Base-by-base conservation (phyloP, 2,113 vertebrate genomes). In the Plectropomus leopardus region DNA sequence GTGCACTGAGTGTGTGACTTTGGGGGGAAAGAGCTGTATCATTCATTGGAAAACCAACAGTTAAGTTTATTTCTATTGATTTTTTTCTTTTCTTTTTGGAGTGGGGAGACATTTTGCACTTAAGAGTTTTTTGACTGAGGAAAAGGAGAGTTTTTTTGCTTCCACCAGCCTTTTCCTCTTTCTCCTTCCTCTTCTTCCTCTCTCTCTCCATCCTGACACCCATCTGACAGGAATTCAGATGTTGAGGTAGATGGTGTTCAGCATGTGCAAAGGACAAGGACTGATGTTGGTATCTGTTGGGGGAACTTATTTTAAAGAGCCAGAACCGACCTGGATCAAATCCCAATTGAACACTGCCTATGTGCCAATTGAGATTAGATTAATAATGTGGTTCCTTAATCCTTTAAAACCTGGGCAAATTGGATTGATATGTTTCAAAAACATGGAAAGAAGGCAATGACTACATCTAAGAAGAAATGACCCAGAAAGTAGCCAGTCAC, bases 81-180 rank as follows among this genome's bases (percentile, higher is more conserved):
- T 74, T 71, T 91, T 75, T 75, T 73, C 3, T 45, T 16, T 3
- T 45, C 11, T 40, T 40, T 4, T 40, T 40, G 2, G 68, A 72
- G 70, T 47, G 8, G 44, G 40, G 65, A 65, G 30, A 54, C 42
- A 60, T 67, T 88, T 92, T 94, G 93, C 90, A 93, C 92, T 92
- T 81, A 26, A 64, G 55, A n/a, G 3, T 76, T 82, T 84, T 51
- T 55, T 17, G 67, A 87, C 34, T 60, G 28, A 72, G 70, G 57
- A 54, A 75, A 59, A 77, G 54, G 61, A 61, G 45, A 59, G 54
- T 82, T 66, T 19, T 69, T 73, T 86, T 79, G 77, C 80, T 88
- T 86, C 72, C 80, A 86, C 80, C 69, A 69, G 67, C 72, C 44
- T 81, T 72, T n/a, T 76, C 58, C 69, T 65, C 83, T 54, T 63